phyloP scores from a whole-genome alignment of 2,797 vertebrate species.

The Neosilurus mollespiculum region DNA sequence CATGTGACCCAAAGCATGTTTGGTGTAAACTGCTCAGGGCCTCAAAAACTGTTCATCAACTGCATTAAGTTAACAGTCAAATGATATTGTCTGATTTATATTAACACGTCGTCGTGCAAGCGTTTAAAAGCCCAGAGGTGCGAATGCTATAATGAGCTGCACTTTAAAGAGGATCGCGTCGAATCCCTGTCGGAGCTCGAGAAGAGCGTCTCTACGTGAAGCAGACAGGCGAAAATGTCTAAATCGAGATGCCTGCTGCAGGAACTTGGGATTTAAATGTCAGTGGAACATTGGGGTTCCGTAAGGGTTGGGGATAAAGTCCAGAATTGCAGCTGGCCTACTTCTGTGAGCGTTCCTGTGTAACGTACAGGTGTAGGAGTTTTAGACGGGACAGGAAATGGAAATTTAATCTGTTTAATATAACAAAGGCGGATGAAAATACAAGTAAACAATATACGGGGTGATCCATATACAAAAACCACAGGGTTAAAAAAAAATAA shows the following conservation, averaged over 20 bases:
- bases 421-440: neutral
- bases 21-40: neutral
- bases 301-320: conserved; percentile 54
- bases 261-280: conserved; percentile 45
- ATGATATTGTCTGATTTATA: neutral
- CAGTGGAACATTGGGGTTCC: conserved; percentile 37
- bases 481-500: neutral
- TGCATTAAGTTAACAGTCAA: neutral
- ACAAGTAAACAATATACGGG: no score
- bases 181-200: conserved; percentile 24
- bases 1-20: neutral
- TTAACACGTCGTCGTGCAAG: neutral
- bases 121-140: neutral
- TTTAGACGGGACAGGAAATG: neutral
- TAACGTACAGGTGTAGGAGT: neutral
- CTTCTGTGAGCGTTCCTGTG: conserved; percentile 59
- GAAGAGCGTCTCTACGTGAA: conserved; percentile 3
- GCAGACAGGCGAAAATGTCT: conserved; percentile 20
- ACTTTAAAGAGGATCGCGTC: neutral
- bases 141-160: conserved; percentile 8
- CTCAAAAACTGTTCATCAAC: neutral
- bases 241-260: conserved; percentile 19
- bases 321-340: conserved; percentile 62
- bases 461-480: neutral
- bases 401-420: neutral